phyloP scores from a whole-genome alignment of 92 coral and sea anemone genomes.

The Paragorgia papillata region DNA sequence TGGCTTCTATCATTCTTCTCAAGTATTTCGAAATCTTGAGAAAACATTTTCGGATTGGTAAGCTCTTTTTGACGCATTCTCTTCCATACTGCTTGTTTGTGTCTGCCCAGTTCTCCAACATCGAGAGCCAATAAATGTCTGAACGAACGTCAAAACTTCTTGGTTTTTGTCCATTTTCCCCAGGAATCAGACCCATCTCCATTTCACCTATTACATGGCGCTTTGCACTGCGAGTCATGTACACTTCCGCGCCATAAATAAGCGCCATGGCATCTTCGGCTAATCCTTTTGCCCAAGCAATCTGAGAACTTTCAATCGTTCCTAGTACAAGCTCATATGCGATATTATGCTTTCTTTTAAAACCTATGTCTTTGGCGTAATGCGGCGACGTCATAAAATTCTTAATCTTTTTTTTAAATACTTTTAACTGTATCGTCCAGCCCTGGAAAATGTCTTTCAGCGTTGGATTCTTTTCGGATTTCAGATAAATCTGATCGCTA shows the following conservation, averaged over 20 bases:
- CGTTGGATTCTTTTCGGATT: background rate
- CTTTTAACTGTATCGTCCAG: constrained; percentile 18
- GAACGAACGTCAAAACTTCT: too few species aligned
- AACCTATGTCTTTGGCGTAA: background rate
- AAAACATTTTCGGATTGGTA: constrained; percentile 1
- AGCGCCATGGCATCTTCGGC: constrained; percentile 19
- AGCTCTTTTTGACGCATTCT: constrained; percentile 1
- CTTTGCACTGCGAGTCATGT: constrained; percentile 26
- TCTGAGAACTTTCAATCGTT: background rate
- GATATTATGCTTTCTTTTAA: constrained; percentile 24
- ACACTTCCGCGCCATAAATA: constrained; percentile 7
- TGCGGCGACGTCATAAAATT: constrained; percentile 25
- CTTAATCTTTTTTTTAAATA: constrained; percentile 16
- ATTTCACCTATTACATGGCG: constrained; percentile 35
- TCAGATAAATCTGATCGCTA: constrained; percentile 27
- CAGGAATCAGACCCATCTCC: constrained; percentile 10
- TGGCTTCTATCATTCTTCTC: constrained; percentile 60
- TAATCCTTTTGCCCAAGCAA: background rate
- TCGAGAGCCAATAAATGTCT: constrained; percentile 53
- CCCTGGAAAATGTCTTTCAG: background rate
- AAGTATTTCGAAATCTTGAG: constrained; percentile 74
- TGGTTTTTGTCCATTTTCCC: constrained; percentile 53
- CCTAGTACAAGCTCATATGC: constrained; percentile 26
- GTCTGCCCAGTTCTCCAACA: constrained; percentile 66
- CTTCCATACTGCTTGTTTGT: constrained; percentile 39